These are phyloP conservation scores for Microtus montanus DNA, from an alignment of 2,113 vertebrate genomes.

Conservation along the genomic window DNA sequence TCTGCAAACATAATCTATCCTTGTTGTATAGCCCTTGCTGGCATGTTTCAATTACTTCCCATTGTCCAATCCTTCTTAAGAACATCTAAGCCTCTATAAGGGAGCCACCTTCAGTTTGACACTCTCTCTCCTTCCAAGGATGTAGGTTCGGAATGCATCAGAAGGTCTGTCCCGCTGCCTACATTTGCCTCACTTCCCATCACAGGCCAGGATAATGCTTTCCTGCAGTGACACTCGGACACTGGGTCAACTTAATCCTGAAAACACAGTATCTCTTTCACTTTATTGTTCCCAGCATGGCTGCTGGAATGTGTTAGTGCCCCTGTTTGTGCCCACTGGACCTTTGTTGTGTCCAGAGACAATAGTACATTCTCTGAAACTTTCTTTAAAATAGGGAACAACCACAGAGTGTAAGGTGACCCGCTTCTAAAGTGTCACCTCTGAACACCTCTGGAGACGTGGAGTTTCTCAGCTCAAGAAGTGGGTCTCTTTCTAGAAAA, in stretches of 20 bases:
- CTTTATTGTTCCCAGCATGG: background rate
- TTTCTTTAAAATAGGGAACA: background rate
- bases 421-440: background rate
- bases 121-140: fast-evolving
- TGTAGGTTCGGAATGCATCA: background rate
- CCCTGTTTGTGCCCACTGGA: background rate
- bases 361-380: background rate
- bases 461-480: background rate
- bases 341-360: background rate
- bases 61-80: background rate
- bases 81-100: background rate
- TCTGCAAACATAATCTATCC: background rate
- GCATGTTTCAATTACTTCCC: background rate
- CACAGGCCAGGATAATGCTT: too few relatives aligned
- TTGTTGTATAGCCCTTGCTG: background rate
- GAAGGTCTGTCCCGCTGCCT: background rate
- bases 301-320: background rate
- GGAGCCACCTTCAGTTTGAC: background rate
- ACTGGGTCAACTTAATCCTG: background rate
- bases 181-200: background rate
- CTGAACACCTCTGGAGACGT: background rate
- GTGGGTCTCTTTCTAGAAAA: background rate
- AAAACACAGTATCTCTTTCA: background rate
- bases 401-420: background rate
- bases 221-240: background rate